Conservation (phyloP, 2,888 invertebrate species). For the Caenorhabditis japonica region DNA sequence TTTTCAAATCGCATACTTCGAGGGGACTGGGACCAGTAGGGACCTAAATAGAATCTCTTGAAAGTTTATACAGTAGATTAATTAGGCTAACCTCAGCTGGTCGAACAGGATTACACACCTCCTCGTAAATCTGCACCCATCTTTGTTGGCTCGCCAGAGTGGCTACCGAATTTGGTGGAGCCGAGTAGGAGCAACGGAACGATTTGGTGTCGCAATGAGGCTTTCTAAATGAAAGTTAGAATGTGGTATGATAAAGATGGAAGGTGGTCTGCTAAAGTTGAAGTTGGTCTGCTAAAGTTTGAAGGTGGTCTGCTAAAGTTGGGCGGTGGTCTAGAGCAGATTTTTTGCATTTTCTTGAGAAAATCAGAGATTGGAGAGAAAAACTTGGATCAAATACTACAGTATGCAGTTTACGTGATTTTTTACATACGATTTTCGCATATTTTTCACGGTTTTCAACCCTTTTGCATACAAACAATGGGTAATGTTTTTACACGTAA, state of each 20-base stretch:
- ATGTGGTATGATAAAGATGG: too few relatives aligned
- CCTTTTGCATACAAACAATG: too few relatives aligned
- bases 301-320: too few relatives aligned
- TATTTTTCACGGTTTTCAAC: not conserved
- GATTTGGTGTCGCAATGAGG: too few relatives aligned
- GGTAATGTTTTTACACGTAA: too few relatives aligned
- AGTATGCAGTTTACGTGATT: not conserved
- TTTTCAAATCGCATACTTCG: too few relatives aligned
- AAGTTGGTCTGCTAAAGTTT: too few relatives aligned
- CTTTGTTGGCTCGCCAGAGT: conserved; percentile 6
- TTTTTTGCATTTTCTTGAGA: not conserved
- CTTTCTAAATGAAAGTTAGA: too few relatives aligned
- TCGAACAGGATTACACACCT: conserved; percentile 5
- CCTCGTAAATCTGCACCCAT: conserved; percentile 29
- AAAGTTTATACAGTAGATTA: not conserved
- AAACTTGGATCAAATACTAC: too few relatives aligned
- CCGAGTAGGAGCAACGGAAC: not conserved
- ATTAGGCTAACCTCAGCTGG: conserved; percentile 1
- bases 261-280: too few relatives aligned
- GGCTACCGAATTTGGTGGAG: conserved; percentile 19
- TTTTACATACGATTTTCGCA: not conserved
- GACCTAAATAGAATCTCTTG: not conserved
- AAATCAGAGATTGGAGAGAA: too few relatives aligned
- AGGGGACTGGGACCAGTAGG: not conserved
- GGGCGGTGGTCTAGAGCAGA: too few relatives aligned